phyloP scores from a whole-genome alignment of 2,797 vertebrate species.

The Acipenser transmontanus region DNA sequence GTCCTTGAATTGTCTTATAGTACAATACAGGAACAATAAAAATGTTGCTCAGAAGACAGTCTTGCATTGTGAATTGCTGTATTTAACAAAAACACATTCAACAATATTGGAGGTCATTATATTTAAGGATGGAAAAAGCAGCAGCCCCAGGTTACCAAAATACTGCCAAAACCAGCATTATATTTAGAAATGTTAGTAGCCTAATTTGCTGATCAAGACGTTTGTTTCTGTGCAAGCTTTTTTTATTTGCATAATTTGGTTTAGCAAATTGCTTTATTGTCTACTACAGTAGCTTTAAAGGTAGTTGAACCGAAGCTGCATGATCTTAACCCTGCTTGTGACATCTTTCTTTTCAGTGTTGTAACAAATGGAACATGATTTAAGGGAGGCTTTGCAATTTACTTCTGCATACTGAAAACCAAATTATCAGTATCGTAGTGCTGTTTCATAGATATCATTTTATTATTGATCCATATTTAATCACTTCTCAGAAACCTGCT shows the following conservation, averaged over 20 bases:
- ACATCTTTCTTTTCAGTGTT: too few species aligned
- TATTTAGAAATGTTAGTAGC: slow-evolving; percentile 24
- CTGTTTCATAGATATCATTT: too few species aligned
- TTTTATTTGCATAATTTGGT: slow-evolving; percentile 5
- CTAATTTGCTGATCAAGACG: slow-evolving; percentile 16
- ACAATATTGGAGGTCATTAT: slow-evolving; percentile 27
- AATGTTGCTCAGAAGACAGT: slow-evolving; percentile 25
- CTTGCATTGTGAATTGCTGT: slow-evolving; percentile 26
- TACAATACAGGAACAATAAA: slow-evolving; percentile 34
- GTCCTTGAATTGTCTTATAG: slow-evolving; percentile 48
- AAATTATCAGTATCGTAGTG: too few species aligned
- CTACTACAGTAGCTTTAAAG: too few species aligned
- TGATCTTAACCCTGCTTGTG: too few species aligned
- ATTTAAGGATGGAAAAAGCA: slow-evolving; percentile 27
- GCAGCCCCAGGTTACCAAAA: slow-evolving; percentile 26
- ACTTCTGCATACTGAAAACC: too few species aligned
- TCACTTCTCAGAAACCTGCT: too few species aligned
- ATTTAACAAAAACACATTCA: slow-evolving; percentile 40
- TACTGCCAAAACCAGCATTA: slow-evolving; percentile 31
- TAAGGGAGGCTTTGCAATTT: too few species aligned
- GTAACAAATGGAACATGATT: too few species aligned
- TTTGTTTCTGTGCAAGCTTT: slow-evolving; percentile 10
- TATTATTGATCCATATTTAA: too few species aligned
- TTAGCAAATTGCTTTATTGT: background rate
- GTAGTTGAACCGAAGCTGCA: too few species aligned